Conservation (phyloP, 1,140 invertebrate species). For the Pseudomyrmex sp. region DNA sequence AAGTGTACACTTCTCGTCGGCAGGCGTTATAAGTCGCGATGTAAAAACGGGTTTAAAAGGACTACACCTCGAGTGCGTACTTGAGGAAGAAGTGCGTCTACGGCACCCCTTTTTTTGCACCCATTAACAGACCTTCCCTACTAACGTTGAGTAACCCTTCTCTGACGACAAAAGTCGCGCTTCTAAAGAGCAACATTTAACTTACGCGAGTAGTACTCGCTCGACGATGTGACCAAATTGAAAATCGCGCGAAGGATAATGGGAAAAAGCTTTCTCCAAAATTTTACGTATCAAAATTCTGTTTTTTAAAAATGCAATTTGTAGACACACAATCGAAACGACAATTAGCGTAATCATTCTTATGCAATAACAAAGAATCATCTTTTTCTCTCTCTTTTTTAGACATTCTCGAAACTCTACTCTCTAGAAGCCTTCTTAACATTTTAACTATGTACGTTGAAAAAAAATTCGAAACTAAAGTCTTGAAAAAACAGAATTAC, state of each 20-base stretch:
- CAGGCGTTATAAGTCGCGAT: conserved; percentile 33
- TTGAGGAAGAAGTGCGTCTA: conserved; percentile 40
- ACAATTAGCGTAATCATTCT: not conserved
- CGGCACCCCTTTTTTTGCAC: conserved; percentile 18
- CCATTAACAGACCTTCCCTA: conserved; percentile 15
- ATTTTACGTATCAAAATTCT: not conserved
- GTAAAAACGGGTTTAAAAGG: conserved; percentile 60
- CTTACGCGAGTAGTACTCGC: conserved; percentile 13
- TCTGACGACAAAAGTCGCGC: conserved; percentile 30
- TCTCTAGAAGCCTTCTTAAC: no score
- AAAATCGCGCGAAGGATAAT: not conserved
- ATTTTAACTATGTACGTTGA: no score
- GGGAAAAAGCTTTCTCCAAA: not conserved
- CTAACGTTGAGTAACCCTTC: conserved; percentile 23
- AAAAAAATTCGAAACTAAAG: no score
- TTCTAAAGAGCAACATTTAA: conserved; percentile 47
- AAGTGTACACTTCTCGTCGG: not conserved
- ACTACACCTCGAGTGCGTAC: conserved; percentile 25
- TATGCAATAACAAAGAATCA: not conserved
- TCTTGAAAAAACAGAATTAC: no score
- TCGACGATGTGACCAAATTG: not conserved
- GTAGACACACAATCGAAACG: no score
- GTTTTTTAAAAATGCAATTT: no score
- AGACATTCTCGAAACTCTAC: no score
- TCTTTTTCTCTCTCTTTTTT: no score